These are phyloP conservation scores for Cryptocephalus moraei DNA, from an alignment of 2,888 invertebrate species.

Conservation along the genomic window DNA sequence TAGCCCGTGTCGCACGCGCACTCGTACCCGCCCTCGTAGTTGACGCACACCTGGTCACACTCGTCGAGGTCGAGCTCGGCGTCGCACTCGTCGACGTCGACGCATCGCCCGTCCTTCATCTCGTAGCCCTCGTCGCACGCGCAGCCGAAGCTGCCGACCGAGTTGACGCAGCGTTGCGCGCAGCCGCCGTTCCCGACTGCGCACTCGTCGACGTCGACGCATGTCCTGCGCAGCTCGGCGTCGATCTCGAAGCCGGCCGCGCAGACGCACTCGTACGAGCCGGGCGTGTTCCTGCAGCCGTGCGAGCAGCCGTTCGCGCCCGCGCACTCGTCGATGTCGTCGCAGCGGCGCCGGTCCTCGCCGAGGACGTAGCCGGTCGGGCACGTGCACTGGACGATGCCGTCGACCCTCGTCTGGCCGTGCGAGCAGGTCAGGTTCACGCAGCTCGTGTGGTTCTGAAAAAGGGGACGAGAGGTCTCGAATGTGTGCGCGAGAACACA, in stretches of 20 bases:
- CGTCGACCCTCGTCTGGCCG: conserved; percentile 20
- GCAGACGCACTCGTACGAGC: conserved; percentile 49
- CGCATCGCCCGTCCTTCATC: conserved; percentile 38
- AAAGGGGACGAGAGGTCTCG: too few relatives aligned
- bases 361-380: conserved; percentile 34
- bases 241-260: conserved; percentile 39
- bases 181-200: conserved; percentile 28
- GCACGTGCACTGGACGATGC: conserved; percentile 34
- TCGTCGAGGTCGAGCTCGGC: conserved; percentile 27
- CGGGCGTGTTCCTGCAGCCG: conserved; percentile 43
- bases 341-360: conserved; percentile 33
- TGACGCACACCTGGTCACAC: conserved; percentile 25
- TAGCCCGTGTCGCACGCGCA: conserved; percentile 38
- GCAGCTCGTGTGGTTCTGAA: conserved; percentile 20
- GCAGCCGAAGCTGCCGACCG: conserved; percentile 40
- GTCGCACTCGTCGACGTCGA: conserved; percentile 35
- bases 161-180: conserved; percentile 41
- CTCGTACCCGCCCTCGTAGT: conserved; percentile 31
- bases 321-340: conserved; percentile 38
- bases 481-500: too few relatives aligned
- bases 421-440: conserved; percentile 30
- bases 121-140: conserved; percentile 48
- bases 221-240: conserved; percentile 19
- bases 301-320: conserved; percentile 40
- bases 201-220: conserved; percentile 36